Percentiles rank a stretch among this genome's conserved stretches.
Evolutionary conservation across 2,888 invertebrate species (phyloP).

Genomic region (Yponomeuta plumbellus): DNA sequence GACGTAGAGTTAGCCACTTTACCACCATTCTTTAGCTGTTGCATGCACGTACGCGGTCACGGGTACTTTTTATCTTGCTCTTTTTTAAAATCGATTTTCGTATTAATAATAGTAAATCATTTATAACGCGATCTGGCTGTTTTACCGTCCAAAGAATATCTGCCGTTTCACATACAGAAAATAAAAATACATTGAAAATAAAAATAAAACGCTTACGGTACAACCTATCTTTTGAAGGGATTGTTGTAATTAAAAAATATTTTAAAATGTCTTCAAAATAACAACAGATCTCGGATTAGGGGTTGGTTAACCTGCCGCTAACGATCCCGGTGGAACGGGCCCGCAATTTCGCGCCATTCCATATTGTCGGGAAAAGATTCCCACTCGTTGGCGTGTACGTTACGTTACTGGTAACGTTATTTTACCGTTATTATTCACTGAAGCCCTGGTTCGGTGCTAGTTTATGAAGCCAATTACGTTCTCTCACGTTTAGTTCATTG

Average conservation of each 20-base stretch:
- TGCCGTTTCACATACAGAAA: neutral
- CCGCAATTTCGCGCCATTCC: neutral
- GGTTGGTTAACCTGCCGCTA: too few relatives aligned
- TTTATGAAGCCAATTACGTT: neutral
- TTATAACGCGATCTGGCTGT: neutral
- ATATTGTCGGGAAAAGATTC: neutral
- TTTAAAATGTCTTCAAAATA: too few relatives aligned
- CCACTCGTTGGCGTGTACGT: neutral
- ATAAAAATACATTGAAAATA: neutral
- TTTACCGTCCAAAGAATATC: neutral
- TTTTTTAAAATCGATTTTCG: too few relatives aligned
- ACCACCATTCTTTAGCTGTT: too few relatives aligned
- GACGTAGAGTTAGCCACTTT: too few relatives aligned
- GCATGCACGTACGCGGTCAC: too few relatives aligned
- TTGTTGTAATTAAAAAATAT: too few relatives aligned
- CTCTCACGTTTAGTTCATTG: neutral
- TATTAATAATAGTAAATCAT: too few relatives aligned
- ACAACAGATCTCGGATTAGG: too few relatives aligned
- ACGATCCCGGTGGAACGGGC: neutral
- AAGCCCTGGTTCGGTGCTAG: neutral
- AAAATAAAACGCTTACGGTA: slow-evolving; percentile 29
- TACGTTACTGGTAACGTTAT: neutral
- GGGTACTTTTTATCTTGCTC: too few relatives aligned
- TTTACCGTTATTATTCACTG: neutral
- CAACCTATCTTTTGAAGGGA: too few relatives aligned